These are phyloP conservation scores for Rhamnusium bicolor DNA, from an alignment of 2,888 invertebrate genomes.

Conservation along the genomic window DNA sequence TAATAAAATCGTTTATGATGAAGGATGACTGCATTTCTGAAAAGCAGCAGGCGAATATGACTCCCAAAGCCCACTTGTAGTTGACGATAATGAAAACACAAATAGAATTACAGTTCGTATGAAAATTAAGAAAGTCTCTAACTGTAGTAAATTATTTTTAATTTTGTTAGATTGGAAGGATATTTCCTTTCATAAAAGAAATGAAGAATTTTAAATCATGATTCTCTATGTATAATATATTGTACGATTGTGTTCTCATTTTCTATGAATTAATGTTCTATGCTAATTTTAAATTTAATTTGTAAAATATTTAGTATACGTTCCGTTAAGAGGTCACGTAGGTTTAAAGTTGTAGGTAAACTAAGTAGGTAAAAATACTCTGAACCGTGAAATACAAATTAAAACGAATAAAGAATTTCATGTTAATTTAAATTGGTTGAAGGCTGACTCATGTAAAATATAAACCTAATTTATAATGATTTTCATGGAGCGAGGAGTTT, in stretches of 20 bases:
- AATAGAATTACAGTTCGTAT: no score
- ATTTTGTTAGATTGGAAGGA: no score
- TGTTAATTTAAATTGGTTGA: conserved; percentile 20
- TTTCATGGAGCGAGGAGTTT: conserved; percentile 6
- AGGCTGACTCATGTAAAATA: conserved; percentile 23
- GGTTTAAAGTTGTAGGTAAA: conserved; percentile 10
- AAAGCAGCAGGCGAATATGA: no score
- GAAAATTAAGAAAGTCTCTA: no score
- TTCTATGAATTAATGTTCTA: conserved; percentile 3
- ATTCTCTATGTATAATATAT: neutral
- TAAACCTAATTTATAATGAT: conserved; percentile 12
- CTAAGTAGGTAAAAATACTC: conserved; percentile 17
- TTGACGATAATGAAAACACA: no score
- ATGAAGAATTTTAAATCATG: neutral
- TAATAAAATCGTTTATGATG: no score
- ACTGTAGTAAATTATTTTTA: no score
- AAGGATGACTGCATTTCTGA: no score
- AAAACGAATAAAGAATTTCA: conserved; percentile 6
- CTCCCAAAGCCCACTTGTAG: no score
- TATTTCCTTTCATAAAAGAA: neutral
- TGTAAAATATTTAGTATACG: neutral
- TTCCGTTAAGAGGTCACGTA: conserved; percentile 17
- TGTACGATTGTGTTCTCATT: neutral
- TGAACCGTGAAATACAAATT: conserved; percentile 29
- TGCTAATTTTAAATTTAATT: conserved; percentile 11